Percentiles rank a stretch among this genome's conserved stretches.
phyloP scores from a whole-genome alignment of 2,113 vertebrate species.

The Ptilorrhoa leucosticta region DNA sequence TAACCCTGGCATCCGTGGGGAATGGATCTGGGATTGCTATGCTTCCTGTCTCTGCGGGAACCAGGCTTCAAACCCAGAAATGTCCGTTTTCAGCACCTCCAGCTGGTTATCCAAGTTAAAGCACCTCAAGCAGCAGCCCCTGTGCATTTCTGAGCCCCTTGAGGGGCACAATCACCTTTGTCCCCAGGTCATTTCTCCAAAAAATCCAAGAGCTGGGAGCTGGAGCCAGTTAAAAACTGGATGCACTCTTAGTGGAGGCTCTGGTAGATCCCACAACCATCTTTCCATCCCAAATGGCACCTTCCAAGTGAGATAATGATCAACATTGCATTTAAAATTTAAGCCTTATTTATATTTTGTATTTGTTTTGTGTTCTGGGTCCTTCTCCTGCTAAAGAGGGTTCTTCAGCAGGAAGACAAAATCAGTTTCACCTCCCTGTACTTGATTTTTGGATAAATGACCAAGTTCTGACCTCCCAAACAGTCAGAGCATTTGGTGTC shows the following conservation, averaged over 20 bases:
- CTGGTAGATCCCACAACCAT: background rate
- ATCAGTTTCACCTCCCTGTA: background rate
- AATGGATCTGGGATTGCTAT: background rate
- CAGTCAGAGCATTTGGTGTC: background rate
- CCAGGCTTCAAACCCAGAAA: background rate
- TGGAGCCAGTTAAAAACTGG: background rate
- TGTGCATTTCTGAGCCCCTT: background rate
- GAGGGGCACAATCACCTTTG: background rate
- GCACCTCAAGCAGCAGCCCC: background rate
- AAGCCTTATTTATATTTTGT: background rate
- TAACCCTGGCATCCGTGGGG: background rate
- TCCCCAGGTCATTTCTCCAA: background rate
- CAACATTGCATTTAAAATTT: background rate
- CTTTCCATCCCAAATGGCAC: background rate
- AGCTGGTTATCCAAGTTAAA: background rate
- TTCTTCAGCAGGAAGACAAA: background rate
- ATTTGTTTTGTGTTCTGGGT: background rate
- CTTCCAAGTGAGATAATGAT: background rate
- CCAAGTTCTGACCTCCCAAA: background rate
- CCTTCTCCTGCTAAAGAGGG: background rate
- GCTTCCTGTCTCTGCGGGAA: background rate
- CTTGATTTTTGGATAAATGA: background rate
- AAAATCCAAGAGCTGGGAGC: background rate
- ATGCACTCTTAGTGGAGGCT: background rate
- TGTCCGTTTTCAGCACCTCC: background rate